phyloP scores from a whole-genome alignment of 2,888 invertebrate species.

The Drosophila dives region DNA sequence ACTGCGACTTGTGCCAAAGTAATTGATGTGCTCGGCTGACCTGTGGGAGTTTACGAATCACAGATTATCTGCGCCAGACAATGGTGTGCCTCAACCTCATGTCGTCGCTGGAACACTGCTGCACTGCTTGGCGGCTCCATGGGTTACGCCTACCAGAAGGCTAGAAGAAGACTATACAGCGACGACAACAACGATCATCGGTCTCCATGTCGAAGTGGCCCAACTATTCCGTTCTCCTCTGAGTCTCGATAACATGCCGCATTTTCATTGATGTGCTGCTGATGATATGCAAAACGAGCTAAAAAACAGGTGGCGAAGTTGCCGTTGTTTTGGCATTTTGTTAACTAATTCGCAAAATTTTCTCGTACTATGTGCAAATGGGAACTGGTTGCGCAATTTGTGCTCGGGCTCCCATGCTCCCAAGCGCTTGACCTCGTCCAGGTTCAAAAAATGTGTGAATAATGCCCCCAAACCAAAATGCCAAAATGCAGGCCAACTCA shows the following conservation, averaged over 20 bases:
- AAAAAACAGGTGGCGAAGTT: conserved; percentile 56
- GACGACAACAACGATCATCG: conserved; percentile 1
- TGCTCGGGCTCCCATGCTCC: conserved; percentile 70
- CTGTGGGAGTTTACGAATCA: conserved; percentile 83
- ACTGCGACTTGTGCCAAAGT: conserved; percentile 81
- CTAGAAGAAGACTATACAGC: conserved; percentile 18
- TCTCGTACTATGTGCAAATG: conserved; percentile 65
- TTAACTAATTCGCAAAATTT: conserved; percentile 56
- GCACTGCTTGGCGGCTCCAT: conserved; percentile 33
- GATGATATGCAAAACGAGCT: conserved; percentile 59
- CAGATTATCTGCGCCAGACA: conserved; percentile 83
- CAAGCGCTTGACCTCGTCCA: conserved; percentile 61
- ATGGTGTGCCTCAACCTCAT: conserved; percentile 72
- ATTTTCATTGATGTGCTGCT: conserved; percentile 63
- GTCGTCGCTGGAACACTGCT: conserved; percentile 61
- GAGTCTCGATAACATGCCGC: conserved; percentile 49
- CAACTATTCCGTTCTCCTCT: conserved; percentile 1
- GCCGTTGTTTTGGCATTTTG: conserved; percentile 11
- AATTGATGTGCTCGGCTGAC: conserved; percentile 84
- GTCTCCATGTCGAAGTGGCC: conserved; percentile 4
- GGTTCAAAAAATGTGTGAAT: conserved; percentile 55
- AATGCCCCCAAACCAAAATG: conserved; percentile 14
- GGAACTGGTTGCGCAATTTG: conserved; percentile 65
- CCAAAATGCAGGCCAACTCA: conserved; percentile 48
- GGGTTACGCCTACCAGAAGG: conserved; percentile 56